Evolutionary conservation across 1,140 invertebrate species (phyloP), one percentile per base, ranked within the genome.

Genomic region (Caerostris extrusa): DNA sequence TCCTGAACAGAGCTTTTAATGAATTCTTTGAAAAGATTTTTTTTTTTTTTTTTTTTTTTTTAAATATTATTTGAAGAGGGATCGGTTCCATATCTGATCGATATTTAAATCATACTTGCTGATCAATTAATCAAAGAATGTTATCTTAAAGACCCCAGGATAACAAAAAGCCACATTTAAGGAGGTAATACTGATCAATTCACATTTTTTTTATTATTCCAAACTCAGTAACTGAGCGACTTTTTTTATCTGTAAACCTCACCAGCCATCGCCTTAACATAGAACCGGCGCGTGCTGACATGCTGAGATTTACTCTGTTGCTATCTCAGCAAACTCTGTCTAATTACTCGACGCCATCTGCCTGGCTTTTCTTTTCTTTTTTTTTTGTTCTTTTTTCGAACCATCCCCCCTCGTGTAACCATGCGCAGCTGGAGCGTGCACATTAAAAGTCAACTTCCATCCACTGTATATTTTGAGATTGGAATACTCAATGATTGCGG

Each of bases 401-500:
- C 64, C 64, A 17, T 64, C 17, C 34, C 34, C 34, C 61, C 61
- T 10, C 10, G 60, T 67, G 19, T n/a, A 71, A 89, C 7, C 60
- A 7, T 67, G n/a, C 50, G 87, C 87, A 89, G 87, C 87, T 89
- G 87, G 56, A 34, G 14, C 69, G 34, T 58, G 50, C 85, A 50
- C 87, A 89, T 89, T 89, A 89, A 71, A 69, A 89, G 61, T 89
- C 87, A 61, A n/a, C 85, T 19, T 56, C 58, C 87, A 89, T 77
- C 69, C 69, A 77, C 69, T 14, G 34, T 34, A 34, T 34, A 19
- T 89, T 55, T 50, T 12, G 57, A 57, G 87, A 89, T 89, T 89
- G 69, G 87, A 89, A 89, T 89, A 89, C 60, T 8, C 60, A 89
- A 89, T 89, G 87, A 89, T 89, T 69, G 87, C 87, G 87, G 87